Percentiles rank a stretch among this genome's conserved stretches.
These are phyloP conservation scores for Macrosiphum euphorbiae DNA, from an alignment of 2,888 invertebrate genomes.

Conservation along the genomic window DNA sequence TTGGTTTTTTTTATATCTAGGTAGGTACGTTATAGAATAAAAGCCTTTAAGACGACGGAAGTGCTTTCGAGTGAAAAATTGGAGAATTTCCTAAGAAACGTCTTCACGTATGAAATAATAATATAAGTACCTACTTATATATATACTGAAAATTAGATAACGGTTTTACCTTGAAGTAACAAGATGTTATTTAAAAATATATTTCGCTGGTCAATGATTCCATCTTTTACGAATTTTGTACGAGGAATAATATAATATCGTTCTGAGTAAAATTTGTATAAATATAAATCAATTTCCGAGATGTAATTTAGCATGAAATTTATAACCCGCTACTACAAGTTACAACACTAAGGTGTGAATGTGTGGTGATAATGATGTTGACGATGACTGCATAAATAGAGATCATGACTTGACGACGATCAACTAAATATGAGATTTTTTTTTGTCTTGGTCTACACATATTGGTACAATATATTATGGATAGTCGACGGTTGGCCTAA, in stretches of 20 bases:
- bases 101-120: not conserved
- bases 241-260: not conserved
- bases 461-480: not conserved
- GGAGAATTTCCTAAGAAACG: not conserved
- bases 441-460: not conserved
- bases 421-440: not conserved
- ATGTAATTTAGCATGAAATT: not conserved
- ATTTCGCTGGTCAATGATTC: not conserved
- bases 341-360: not conserved
- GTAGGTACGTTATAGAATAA: not conserved
- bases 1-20: not conserved
- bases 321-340: too few relatives aligned
- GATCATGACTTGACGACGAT: not conserved
- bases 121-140: not conserved
- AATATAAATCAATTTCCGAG: not conserved
- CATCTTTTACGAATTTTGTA: not conserved
- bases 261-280: not conserved
- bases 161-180: not conserved
- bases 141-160: not conserved
- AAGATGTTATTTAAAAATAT: not conserved
- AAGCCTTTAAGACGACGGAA: conserved; percentile 17
- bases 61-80: conserved; percentile 18
- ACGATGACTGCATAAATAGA: not conserved
- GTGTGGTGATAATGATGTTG: not conserved
- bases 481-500: not conserved